Base-by-base conservation (phyloP, 2,888 invertebrate genomes). In the Drosophila paramelanica region DNA sequence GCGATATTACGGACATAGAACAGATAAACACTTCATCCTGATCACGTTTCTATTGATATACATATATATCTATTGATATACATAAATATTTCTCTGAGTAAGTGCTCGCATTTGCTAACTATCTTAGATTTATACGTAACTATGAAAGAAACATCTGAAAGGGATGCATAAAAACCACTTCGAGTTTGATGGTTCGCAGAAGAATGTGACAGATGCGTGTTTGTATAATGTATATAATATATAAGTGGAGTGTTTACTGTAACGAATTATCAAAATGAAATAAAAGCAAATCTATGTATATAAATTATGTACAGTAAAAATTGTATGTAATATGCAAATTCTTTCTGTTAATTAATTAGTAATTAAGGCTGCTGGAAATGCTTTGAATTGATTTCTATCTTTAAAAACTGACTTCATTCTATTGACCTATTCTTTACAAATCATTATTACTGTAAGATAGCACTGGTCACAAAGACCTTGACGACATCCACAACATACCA, bases 111-210 rank as follows among this genome's bases (percentile, higher is more conserved):
- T 31, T 39, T 64, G 42, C 20, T 20, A 39, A 7, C 17, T 13
- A 27, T 20, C 7, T 14, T 11, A 8, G 31, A 36, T n/a, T 42
- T 39, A 33, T 64, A 47, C 67, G 67, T 75, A 80, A 78, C 79
- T 73, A 78, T 80, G 70, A 68, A 81, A 78, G 79, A 78, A 80
- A 80, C 79, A 80, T 80, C 79, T 80, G 69, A 80, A 80, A 70
- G 66, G 64, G 46, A 64, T 75, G 66, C 81, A 78, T 58, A 62
- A 25, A 64, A 73, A 72, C 59, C 39, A 56, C 43, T 65, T 56
- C 20, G 13, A 45, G 45, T 51, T 33, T 4, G 23, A 47, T 51
- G n/a, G 1, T 20, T 31, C 11, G 5, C 10, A 27, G 13, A 41
- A 14, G 5, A 10, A 20, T 53, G 8, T 27, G 6, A 33, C 23